Percentiles rank a stretch among this genome's conserved stretches.
These are phyloP conservation scores for Typhlichthys subterraneus DNA, from an alignment of 2,797 vertebrate species.

Conservation along the genomic window DNA sequence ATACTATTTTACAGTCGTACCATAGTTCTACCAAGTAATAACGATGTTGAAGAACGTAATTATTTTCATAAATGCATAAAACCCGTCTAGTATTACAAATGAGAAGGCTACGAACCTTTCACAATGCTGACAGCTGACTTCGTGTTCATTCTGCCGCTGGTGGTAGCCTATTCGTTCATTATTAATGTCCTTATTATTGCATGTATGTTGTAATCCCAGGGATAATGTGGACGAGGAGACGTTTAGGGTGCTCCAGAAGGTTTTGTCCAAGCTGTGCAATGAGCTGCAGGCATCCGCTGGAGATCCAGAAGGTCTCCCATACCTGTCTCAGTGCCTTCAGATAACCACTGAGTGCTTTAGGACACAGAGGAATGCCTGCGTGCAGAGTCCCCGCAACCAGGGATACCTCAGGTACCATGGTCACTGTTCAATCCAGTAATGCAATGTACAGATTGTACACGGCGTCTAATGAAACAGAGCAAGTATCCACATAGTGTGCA, in stretches of 20 bases:
- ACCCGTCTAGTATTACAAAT: no score
- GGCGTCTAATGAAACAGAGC: no score
- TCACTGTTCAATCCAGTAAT: neutral
- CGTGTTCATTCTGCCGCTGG: no score
- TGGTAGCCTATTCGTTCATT: no score
- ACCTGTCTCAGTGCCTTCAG: slow-evolving; percentile 71
- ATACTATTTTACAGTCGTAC: no score
- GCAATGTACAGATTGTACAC: neutral
- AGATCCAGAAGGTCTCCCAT: slow-evolving; percentile 37
- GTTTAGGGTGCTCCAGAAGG: slow-evolving; percentile 78
- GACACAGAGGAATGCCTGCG: slow-evolving; percentile 89
- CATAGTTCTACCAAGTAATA: no score
- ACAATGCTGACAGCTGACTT: no score
- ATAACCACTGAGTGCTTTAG: slow-evolving; percentile 88
- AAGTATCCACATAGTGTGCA: no score
- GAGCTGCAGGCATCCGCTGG: slow-evolving; percentile 68
- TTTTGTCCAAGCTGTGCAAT: slow-evolving; percentile 69
- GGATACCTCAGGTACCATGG: slow-evolving; percentile 80
- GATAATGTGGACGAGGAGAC: slow-evolving; percentile 74
- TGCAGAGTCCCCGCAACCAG: slow-evolving; percentile 87
- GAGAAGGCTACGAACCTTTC: no score
- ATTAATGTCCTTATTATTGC: no score
- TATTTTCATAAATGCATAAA: no score
- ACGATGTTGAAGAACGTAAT: no score
- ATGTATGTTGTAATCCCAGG: slow-evolving; percentile 65